These are phyloP conservation scores for Mus musculus DNA, from an alignment of 2,113 vertebrate genomes.

Conservation along the genomic window DNA sequence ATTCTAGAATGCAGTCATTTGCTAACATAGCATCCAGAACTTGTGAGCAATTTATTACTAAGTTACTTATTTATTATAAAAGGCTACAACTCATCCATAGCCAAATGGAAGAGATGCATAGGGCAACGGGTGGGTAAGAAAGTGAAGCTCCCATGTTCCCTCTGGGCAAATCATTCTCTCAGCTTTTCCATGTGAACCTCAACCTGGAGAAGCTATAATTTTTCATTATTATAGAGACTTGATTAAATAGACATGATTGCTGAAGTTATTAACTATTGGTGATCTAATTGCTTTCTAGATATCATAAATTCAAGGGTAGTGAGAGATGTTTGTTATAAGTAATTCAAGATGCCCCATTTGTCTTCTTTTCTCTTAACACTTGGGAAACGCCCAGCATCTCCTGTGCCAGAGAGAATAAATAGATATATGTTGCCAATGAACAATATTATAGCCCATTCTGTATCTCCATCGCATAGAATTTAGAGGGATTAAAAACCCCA, in stretches of 20 bases:
- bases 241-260: not conserved
- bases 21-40: not conserved
- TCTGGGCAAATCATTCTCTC: not conserved
- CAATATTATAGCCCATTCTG: not conserved
- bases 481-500: not conserved
- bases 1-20: not conserved
- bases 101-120: not conserved
- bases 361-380: not conserved
- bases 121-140: no score
- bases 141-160: fast-evolving
- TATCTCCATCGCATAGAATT: not conserved
- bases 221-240: not conserved
- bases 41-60: not conserved
- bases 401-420: not conserved
- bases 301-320: not conserved
- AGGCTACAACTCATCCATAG: not conserved
- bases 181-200: fast-evolving
- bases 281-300: not conserved
- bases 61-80: not conserved
- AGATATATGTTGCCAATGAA: not conserved
- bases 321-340: not conserved
- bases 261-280: not conserved
- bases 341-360: not conserved
- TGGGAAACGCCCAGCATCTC: not conserved
- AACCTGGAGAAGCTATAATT: not conserved